Conservation (phyloP, 1,140 invertebrate species). For the Brachionus asplanchnoidis region DNA sequence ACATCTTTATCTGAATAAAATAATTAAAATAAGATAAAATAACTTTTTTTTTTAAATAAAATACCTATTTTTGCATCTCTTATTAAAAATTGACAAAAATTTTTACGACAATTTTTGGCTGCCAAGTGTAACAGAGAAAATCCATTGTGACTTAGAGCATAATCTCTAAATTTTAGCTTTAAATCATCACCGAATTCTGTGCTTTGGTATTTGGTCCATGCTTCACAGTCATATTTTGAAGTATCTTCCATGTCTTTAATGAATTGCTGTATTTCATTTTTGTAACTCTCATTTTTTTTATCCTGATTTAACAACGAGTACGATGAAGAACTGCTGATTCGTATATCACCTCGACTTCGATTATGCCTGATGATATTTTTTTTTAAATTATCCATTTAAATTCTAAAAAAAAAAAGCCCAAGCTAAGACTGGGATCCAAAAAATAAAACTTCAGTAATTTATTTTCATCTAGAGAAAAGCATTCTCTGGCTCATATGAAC, state of each 20-base stretch:
- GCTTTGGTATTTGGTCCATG: background rate
- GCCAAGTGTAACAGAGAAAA: background rate
- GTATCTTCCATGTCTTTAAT: slow-evolving; percentile 12
- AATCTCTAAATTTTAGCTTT: background rate
- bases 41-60: background rate
- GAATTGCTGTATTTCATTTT: slow-evolving; percentile 23
- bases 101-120: slow-evolving; percentile 27
- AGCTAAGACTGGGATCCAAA: background rate
- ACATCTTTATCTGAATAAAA: background rate
- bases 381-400: background rate
- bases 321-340: background rate
- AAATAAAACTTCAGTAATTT: background rate
- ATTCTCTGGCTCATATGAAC: background rate
- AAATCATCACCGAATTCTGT: background rate
- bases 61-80: slow-evolving; percentile 21
- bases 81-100: slow-evolving; percentile 27
- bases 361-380: background rate
- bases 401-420: background rate
- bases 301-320: background rate
- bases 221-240: background rate
- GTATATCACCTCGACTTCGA: background rate
- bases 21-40: background rate
- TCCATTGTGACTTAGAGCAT: background rate
- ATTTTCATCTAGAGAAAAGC: background rate
- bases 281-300: background rate